Percentiles rank a stretch among this genome's conserved stretches.
These are phyloP conservation scores for Phaenicophaeus curvirostris DNA, from an alignment of 2,797 vertebrate genomes.

Conservation along the genomic window DNA sequence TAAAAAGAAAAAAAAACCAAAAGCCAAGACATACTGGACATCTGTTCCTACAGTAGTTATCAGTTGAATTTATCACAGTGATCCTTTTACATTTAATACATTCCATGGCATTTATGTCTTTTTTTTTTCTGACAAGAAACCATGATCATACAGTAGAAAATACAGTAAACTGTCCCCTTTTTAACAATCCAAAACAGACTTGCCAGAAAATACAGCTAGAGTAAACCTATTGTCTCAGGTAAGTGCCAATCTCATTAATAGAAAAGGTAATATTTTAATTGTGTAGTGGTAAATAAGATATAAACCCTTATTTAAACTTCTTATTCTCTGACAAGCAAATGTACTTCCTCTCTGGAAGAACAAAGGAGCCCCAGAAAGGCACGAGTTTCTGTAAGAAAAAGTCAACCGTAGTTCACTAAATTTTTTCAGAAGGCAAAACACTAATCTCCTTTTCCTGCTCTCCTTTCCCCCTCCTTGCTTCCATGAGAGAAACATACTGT, in stretches of 20 bases:
- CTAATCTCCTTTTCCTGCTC: neutral
- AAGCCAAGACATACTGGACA: fast-evolving
- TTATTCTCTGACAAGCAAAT: neutral
- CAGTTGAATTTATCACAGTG: neutral
- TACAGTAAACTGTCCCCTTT: slow-evolving; percentile 10
- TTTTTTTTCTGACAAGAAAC: neutral
- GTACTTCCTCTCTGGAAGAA: neutral
- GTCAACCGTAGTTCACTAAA: neutral
- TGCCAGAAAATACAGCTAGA: neutral
- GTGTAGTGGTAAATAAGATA: neutral
- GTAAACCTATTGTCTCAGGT: neutral
- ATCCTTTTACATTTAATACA: neutral
- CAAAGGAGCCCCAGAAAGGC: neutral
- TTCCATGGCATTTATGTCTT: neutral
- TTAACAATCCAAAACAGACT: neutral
- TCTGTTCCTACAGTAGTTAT: neutral
- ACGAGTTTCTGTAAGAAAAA: neutral
- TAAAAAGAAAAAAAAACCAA: neutral
- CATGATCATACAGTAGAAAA: neutral
- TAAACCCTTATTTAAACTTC: slow-evolving; percentile 1
- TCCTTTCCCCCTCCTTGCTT: neutral
- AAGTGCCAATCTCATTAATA: neutral
- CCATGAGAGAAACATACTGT: neutral
- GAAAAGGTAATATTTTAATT: slow-evolving; percentile 5
- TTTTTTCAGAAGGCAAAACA: neutral